Percentiles rank a stretch among this genome's conserved stretches.
These are phyloP conservation scores for Sebastes trivittatus DNA, from an alignment of 2,797 vertebrate genomes.

Conservation along the genomic window DNA sequence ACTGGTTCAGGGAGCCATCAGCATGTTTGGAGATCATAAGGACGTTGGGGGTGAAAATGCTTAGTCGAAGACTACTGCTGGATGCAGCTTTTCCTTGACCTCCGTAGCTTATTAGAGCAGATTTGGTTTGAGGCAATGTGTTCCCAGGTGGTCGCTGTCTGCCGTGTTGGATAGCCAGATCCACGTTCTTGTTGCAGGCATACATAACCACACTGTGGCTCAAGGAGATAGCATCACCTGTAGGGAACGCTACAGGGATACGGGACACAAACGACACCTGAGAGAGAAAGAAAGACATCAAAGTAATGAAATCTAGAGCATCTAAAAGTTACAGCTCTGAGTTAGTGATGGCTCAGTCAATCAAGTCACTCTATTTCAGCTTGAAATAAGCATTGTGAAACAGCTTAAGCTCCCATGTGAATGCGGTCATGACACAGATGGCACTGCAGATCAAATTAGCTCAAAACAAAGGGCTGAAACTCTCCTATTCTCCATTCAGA, in stretches of 20 bases:
- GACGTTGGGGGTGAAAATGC: constrained; percentile 97
- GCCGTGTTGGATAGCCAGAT: constrained; percentile 94
- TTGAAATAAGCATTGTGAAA: not conserved
- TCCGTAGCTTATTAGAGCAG: constrained; percentile 89
- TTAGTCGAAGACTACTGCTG: constrained; percentile 89
- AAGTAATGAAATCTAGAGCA: not conserved
- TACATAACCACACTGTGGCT: constrained; percentile 98
- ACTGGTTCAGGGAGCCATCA: constrained; percentile 97
- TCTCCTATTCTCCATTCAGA: not conserved
- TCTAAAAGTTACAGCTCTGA: not conserved
- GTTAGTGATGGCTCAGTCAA: not conserved
- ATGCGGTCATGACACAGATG: not conserved
- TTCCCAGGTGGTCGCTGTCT: constrained; percentile 89
- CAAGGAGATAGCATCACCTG: constrained; percentile 95
- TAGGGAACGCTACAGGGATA: constrained; percentile 97
- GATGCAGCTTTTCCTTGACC: constrained; percentile 87
- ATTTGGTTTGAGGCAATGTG: constrained; percentile 86
- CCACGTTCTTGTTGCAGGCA: constrained; percentile 97
- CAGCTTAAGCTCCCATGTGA: not conserved
- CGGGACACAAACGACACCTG: constrained; percentile 98
- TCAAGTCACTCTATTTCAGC: not conserved
- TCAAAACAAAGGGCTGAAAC: not conserved
- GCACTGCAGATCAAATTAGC: not conserved
- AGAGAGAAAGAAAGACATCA: constrained; percentile 27
- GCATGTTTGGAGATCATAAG: constrained; percentile 99